Evolutionary conservation across 2,888 invertebrate genomes (phyloP), one percentile per base, ranked within the genome.

Genomic region (Dione juno): DNA sequence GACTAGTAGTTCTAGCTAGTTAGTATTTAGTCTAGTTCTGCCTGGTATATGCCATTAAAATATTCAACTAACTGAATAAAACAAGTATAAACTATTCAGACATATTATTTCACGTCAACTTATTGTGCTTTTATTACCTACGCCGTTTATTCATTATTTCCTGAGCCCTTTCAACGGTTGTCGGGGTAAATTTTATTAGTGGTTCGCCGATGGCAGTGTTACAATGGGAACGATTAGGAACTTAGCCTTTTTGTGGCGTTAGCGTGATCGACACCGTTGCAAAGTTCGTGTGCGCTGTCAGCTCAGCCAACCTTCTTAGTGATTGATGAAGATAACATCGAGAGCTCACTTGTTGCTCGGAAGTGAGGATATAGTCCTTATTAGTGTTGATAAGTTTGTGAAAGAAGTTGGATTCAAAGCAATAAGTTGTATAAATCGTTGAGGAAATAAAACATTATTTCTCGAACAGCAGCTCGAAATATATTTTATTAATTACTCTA

Each of bases 321-420:
- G 77, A 75, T 75, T 74, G 74, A 77, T 79, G 82, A 83, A 80
- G 82, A 81, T 82, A 80, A 79, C 77, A 73, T 66, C 69, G 74
- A 72, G 75, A 74, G 75, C 77, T 72, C 81, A 87, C 86, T 85
- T 87, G 86, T 87, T 85, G 84, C 86, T 77, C 76, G 68, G 68
- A 69, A 64, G 52, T 52, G 53, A 43, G 35, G 48, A 65, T 64
- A 37, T 59, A 71, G 43, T 52, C 64, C 40, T 35, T 50, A 70
- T 67, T 66, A 70, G 48, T 40, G 41, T 28, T 48, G 40, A 6
- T 64, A 41, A 67, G 64, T 41, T 67, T 40, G 16, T 67, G 41
- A 61, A 52, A 50, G 16, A 52, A 52, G 37, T 28, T 7, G 10
- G 1, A 41, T 59, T 10, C 9, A 35, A 28, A 41, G 10, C 41